Evolutionary conservation across 2,113 vertebrate genomes (phyloP), one percentile per base, ranked within the genome.

Genomic region (Peromyscus polionotus): DNA sequence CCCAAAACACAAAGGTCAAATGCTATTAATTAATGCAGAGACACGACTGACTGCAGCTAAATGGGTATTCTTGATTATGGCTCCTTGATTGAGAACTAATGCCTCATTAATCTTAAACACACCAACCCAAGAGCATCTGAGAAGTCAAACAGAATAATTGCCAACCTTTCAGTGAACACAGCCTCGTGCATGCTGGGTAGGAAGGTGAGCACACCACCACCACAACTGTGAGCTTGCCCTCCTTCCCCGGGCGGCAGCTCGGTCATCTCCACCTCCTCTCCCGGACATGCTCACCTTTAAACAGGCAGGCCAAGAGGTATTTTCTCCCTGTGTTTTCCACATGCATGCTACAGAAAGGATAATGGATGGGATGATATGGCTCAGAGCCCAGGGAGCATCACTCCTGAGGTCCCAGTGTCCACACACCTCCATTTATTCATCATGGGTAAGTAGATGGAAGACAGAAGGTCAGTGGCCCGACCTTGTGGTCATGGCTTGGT

Each of bases 71-170:
- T 97, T 95, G 98, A 98, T 97, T 90, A 96, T 96, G 97, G 98
- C 84, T 96, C 91, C 97, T 97, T 98, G 98, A 98, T 97, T 97
- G 98, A 98, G 98, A 97, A 97, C 90, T 85, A 97, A 98, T 97
- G 98, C 97, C 97, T 98, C 98, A 98, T 98, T 98, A 98, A 98
- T 98, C 98, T 98, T 96, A 91, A 98, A 96, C 93, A 59, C 81
- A 98, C 91, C 97, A 97, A 95, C 96, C 96, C 36, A 68, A 97
- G 97, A 97, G 96, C 97, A 98, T 94, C 91, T 14, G 94, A 54
- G 72, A 97, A 98, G 98, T 98, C 97, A 96, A 94, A 95, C 10
- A 97, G 98, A 98, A 97, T 97, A 97, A 98, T 75, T 88, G 94
- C 92, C 91, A 96, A 95, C 93, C 95, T 97, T 95, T 94, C 91